Conservation (phyloP, 2,113 vertebrate species). For the Martes martes region DNA sequence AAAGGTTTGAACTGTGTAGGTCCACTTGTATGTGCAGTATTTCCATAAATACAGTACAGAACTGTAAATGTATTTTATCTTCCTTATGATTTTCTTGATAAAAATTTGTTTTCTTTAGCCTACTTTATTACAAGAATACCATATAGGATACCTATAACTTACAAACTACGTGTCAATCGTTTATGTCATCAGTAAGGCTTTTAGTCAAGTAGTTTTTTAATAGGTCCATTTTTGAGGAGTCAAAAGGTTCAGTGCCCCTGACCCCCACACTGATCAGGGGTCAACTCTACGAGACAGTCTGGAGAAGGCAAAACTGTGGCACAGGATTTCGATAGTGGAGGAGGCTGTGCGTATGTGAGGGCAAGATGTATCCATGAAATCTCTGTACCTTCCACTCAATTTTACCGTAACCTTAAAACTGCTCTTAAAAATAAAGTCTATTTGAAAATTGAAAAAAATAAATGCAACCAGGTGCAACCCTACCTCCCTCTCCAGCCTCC, state of each 20-base stretch:
- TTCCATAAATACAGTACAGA: background rate
- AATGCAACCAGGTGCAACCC: background rate
- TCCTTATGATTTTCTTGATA: background rate
- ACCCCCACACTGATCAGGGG: background rate
- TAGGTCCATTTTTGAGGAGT: background rate
- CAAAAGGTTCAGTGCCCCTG: background rate
- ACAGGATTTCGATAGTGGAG: background rate
- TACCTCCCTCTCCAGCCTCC: background rate
- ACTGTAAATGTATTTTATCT: background rate
- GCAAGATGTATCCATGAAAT: background rate
- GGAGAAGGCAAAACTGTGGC: background rate
- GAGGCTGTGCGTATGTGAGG: background rate
- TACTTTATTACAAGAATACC: background rate
- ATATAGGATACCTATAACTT: background rate
- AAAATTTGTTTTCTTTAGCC: background rate
- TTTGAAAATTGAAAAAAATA: background rate
- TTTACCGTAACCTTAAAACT: background rate
- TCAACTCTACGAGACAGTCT: background rate
- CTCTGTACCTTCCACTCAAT: background rate
- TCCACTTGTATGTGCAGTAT: background rate
- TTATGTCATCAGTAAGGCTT: background rate
- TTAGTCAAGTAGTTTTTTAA: background rate
- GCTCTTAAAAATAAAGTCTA: background rate
- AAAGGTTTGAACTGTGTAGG: background rate
- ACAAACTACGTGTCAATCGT: background rate